phyloP scores from a whole-genome alignment of 2,797 vertebrate species.

The Pteronotus mesoamericanus region DNA sequence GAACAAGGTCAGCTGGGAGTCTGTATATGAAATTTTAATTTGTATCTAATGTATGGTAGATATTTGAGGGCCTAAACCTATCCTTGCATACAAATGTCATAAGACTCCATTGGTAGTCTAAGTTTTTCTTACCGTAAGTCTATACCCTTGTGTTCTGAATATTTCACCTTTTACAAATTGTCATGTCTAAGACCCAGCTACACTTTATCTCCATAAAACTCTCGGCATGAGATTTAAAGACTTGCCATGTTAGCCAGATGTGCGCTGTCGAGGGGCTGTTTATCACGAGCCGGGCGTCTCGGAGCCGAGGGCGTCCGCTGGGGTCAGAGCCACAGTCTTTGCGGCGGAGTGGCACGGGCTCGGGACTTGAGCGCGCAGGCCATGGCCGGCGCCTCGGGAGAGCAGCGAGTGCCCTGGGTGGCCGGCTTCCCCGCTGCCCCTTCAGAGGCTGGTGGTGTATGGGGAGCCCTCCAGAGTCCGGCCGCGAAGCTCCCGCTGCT shows the following conservation, averaged over 20 bases:
- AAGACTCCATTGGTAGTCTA: conserved; percentile 69
- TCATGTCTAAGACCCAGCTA: conserved; percentile 48
- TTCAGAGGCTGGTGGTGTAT: background rate
- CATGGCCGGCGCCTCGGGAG: rapidly evolving
- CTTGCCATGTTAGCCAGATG: conserved; percentile 41
- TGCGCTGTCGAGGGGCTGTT: conserved; percentile 28
- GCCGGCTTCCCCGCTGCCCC: background rate
- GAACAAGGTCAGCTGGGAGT: conserved; percentile 81
- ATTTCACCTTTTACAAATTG: conserved; percentile 66
- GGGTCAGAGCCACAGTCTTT: background rate
- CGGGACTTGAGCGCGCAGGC: rapidly evolving
- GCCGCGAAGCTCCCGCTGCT: background rate
- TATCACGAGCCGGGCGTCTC: background rate
- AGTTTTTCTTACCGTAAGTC: conserved; percentile 79
- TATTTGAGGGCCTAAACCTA: conserved; percentile 79
- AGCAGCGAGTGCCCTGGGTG: rapidly evolving
- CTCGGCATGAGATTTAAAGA: conserved; percentile 51
- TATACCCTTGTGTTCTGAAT: conserved; percentile 65
- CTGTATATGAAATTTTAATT: conserved; percentile 83
- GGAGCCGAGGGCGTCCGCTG: background rate
- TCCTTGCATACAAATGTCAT: conserved; percentile 77
- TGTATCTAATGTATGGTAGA: conserved; percentile 77
- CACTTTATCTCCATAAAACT: conserved; percentile 67
- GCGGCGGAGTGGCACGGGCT: rapidly evolving
- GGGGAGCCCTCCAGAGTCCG: rapidly evolving